A percentile compares a stretch with the other conserved stretches of the same genome.
Evolutionary conservation across 2,888 invertebrate genomes (phyloP).

Genomic region (Acrocera orbiculus): DNA sequence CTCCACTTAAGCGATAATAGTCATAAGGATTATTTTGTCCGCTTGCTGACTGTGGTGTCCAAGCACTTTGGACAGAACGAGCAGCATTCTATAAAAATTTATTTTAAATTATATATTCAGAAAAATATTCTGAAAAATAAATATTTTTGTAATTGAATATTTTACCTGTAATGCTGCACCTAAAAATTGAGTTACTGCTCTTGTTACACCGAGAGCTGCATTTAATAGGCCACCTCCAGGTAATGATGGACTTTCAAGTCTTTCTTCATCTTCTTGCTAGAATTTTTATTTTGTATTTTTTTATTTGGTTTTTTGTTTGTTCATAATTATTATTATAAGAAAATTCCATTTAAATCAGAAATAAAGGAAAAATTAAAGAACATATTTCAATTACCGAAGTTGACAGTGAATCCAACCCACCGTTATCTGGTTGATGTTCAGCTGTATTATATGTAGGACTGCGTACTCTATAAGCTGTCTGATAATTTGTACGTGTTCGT

Average conservation of each 20-base stretch:
- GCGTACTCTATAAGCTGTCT: no score
- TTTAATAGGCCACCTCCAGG: slow-evolving; percentile 38
- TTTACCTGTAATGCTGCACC: slow-evolving; percentile 58
- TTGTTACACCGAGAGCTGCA: slow-evolving; percentile 58
- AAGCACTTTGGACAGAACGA: slow-evolving; percentile 48
- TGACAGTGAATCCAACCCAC: not conserved
- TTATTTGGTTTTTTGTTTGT: no score
- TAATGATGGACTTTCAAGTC: no score
- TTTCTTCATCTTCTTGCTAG: no score
- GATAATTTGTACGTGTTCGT: slow-evolving; percentile 16
- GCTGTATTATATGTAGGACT: no score
- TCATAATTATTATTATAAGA: no score
- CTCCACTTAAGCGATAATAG: slow-evolving; percentile 9
- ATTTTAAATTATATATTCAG: slow-evolving; percentile 6
- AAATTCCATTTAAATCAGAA: no score
- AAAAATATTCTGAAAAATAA: not conserved
- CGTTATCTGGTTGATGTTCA: not conserved
- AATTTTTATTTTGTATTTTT: no score
- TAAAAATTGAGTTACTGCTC: slow-evolving; percentile 59
- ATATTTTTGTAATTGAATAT: not conserved
- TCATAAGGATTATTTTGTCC: slow-evolving; percentile 2
- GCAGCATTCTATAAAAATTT: slow-evolving; percentile 33
- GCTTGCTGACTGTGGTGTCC: slow-evolving; percentile 33
- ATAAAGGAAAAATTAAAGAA: no score
- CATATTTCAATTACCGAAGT: slow-evolving; percentile 1